Conservation (phyloP, 1,140 invertebrate genomes). For the Ylistrum balloti region DNA sequence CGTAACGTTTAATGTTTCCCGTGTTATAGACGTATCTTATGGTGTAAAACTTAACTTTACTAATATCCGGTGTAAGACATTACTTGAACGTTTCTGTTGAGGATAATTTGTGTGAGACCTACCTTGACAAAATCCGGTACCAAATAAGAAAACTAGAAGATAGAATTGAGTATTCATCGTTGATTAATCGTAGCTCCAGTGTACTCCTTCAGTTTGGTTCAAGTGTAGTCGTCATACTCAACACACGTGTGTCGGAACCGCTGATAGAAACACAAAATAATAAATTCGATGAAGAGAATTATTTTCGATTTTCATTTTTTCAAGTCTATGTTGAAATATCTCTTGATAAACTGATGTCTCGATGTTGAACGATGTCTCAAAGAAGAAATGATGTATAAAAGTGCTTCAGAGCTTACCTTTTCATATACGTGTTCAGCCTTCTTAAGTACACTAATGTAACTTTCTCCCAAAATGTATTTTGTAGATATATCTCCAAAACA, state of each 20-base stretch:
- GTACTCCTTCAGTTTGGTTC: neutral
- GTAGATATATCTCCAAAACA: neutral
- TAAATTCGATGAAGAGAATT: too few relatives aligned
- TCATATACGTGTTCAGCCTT: neutral
- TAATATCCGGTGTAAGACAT: too few relatives aligned
- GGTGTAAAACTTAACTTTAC: too few relatives aligned
- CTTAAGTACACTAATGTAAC: neutral
- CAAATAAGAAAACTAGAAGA: neutral
- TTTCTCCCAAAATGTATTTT: neutral
- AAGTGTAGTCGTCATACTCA: neutral
- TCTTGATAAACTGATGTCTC: too few relatives aligned
- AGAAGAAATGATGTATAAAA: too few relatives aligned
- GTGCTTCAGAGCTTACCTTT: neutral
- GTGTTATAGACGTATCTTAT: too few relatives aligned
- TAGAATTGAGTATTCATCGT: neutral
- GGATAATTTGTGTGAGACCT: neutral
- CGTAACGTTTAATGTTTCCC: too few relatives aligned
- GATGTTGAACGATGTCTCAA: too few relatives aligned
- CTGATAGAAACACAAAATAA: neutral
- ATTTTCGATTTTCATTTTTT: too few relatives aligned
- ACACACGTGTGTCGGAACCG: neutral
- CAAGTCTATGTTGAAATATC: too few relatives aligned
- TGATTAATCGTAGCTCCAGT: neutral
- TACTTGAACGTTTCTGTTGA: too few relatives aligned
- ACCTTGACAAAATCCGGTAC: neutral